phyloP scores from a whole-genome alignment of 2,113 vertebrate species.

The Camelus bactrianus region DNA sequence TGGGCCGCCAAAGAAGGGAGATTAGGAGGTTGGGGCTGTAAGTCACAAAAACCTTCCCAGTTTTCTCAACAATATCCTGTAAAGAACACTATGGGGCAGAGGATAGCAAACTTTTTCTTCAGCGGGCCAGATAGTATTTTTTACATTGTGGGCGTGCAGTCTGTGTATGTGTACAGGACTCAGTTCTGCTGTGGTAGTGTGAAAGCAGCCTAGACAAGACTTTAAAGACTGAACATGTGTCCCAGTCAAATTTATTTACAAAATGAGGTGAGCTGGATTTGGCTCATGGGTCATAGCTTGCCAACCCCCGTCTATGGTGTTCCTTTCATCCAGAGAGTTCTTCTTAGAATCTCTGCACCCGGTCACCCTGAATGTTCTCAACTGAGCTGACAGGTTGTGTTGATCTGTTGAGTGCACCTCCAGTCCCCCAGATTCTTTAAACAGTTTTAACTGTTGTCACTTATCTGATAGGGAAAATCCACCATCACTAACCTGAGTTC shows the following conservation, averaged over 20 bases:
- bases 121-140: background rate
- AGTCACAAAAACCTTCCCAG: background rate
- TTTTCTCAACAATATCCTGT: background rate
- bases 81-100: background rate
- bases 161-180: background rate
- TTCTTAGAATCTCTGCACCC: background rate
- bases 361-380: background rate
- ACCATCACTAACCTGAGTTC: background rate
- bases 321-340: background rate
- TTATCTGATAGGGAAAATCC: background rate
- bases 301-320: background rate
- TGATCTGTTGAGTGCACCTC: background rate
- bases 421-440: background rate
- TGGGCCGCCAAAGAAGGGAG: background rate
- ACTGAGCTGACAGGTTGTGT: background rate
- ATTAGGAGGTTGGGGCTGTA: background rate
- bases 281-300: background rate
- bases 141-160: background rate
- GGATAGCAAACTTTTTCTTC: background rate
- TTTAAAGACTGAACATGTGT: background rate
- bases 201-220: background rate
- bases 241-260: slow-evolving; percentile 26
- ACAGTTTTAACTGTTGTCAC: background rate
- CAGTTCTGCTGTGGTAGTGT: background rate
- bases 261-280: background rate